Percentiles rank a stretch among this genome's conserved stretches.
Conservation (phyloP, 2,888 invertebrate species). For the Chrysodeixis includens region DNA sequence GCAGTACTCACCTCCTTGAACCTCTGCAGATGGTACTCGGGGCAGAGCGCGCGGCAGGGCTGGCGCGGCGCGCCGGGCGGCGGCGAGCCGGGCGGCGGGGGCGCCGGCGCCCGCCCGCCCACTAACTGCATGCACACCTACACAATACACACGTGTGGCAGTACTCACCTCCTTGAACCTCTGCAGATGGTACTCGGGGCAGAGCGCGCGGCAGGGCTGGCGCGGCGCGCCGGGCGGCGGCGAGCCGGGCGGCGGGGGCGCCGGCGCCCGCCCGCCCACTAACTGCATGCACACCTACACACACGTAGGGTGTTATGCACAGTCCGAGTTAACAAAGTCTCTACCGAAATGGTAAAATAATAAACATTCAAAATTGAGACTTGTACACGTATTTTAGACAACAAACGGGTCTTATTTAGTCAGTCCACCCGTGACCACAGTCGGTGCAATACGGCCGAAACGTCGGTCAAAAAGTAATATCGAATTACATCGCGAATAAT, state of each 20-base stretch:
- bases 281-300: slow-evolving; percentile 83
- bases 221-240: slow-evolving; percentile 69
- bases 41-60: slow-evolving; percentile 78
- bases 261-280: slow-evolving; percentile 78
- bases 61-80: slow-evolving; percentile 66
- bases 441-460: no score
- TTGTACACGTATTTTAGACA: no score
- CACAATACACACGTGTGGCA: no score
- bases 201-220: slow-evolving; percentile 76
- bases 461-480: no score
- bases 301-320: not conserved
- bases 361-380: no score
- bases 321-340: no score
- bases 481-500: no score
- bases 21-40: slow-evolving; percentile 82
- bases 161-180: slow-evolving; percentile 78
- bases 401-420: no score
- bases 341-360: no score
- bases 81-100: slow-evolving; percentile 76
- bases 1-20: slow-evolving; percentile 75
- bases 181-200: slow-evolving; percentile 83
- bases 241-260: slow-evolving; percentile 74
- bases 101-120: slow-evolving; percentile 76
- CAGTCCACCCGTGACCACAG: no score
- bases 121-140: slow-evolving; percentile 85